Conservation (phyloP, 2,113 vertebrate species). For the Chitala chitala region DNA sequence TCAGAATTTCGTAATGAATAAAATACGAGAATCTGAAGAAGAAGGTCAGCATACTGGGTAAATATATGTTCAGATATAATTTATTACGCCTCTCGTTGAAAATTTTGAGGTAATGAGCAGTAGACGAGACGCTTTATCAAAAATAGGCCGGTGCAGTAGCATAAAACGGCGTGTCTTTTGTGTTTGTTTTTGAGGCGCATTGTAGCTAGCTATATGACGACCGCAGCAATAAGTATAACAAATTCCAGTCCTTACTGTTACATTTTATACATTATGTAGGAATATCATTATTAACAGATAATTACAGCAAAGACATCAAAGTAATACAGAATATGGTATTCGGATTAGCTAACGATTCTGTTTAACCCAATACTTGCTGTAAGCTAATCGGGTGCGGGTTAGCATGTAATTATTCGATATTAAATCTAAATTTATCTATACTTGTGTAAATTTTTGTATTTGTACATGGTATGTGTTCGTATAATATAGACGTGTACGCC, state of each 20-base stretch:
- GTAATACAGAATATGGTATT: neutral
- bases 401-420: neutral
- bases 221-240: no score
- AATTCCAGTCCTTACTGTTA: no score
- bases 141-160: neutral
- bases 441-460: no score
- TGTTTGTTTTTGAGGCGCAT: conserved; percentile 2
- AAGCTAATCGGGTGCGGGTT: neutral
- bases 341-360: neutral
- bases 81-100: no score
- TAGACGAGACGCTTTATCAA: neutral
- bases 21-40: conserved; percentile 71
- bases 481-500: no score
- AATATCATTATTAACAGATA: no score
- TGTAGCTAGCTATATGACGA: neutral
- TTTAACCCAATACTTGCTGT: neutral
- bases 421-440: no score
- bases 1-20: conserved; percentile 70
- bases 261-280: no score
- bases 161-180: conserved; percentile 9
- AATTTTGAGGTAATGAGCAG: neutral
- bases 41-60: conserved; percentile 52
- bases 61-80: conserved; percentile 1
- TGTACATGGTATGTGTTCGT: no score
- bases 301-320: no score